phyloP scores from a whole-genome alignment of 2,888 invertebrate genomes.

The Caradrina kadenii region DNA sequence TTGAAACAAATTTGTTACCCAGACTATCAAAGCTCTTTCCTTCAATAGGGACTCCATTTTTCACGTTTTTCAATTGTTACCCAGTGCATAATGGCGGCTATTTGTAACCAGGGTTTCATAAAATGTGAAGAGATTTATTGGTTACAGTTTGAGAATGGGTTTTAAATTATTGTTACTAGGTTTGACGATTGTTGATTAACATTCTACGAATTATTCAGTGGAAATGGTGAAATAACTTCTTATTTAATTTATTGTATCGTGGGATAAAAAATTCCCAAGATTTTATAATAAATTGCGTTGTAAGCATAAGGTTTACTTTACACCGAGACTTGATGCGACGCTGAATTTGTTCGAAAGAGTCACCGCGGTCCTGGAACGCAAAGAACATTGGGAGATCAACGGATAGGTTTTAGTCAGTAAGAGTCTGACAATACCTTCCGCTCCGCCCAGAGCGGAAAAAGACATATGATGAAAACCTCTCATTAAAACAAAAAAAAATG shows the following conservation, averaged over 20 bases:
- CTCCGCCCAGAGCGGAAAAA: too few relatives aligned
- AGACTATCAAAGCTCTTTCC: conserved; percentile 19
- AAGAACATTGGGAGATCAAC: too few relatives aligned
- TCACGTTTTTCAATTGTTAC: conserved; percentile 49
- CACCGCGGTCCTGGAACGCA: too few relatives aligned
- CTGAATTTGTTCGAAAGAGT: too few relatives aligned
- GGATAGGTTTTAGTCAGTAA: too few relatives aligned
- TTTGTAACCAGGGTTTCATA: conserved; percentile 51
- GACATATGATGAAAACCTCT: too few relatives aligned
- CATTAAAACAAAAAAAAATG: too few relatives aligned
- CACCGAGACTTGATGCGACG: too few relatives aligned
- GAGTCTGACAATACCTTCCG: too few relatives aligned
- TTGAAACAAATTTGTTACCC: conserved; percentile 27
- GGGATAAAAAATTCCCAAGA: not conserved
- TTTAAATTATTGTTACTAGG: conserved; percentile 19
- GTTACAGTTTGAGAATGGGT: conserved; percentile 6
- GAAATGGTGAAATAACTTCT: not conserved
- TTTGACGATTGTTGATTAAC: not conserved
- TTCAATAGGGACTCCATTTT: conserved; percentile 32
- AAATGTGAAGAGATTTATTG: conserved; percentile 43
- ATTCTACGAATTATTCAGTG: conserved; percentile 1
- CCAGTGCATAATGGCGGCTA: conserved; percentile 40
- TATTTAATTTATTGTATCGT: not conserved
- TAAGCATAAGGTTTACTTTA: too few relatives aligned
- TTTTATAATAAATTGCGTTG: too few relatives aligned